Conservation (phyloP, 1,140 invertebrate genomes). For the Drosophila chauvacae region DNA sequence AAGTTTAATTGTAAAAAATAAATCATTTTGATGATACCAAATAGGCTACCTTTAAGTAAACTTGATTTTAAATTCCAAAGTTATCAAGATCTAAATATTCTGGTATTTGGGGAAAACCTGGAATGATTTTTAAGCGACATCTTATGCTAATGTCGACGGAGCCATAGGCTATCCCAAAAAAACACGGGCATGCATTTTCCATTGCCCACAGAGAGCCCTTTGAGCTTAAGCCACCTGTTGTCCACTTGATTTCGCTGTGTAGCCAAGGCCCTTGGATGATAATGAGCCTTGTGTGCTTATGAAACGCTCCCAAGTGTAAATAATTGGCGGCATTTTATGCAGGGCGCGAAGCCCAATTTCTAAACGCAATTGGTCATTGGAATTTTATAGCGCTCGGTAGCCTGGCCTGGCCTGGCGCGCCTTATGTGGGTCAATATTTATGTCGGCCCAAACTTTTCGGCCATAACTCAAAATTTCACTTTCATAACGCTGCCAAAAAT, state of each 20-base stretch:
- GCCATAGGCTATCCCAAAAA: neutral
- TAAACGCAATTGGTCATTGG: constrained; percentile 77
- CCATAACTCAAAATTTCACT: constrained; percentile 76
- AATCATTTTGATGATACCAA: no score
- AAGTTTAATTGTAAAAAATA: no score
- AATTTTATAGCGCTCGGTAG: constrained; percentile 52
- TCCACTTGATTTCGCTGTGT: constrained; percentile 1
- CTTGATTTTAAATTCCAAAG: neutral
- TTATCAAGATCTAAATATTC: neutral
- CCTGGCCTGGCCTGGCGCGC: constrained; percentile 3
- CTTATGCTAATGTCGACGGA: neutral
- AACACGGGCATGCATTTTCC: constrained; percentile 21
- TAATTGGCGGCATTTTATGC: constrained; percentile 70
- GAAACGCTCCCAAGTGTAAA: constrained; percentile 47
- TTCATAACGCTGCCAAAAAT: constrained; percentile 44
- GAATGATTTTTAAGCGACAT: constrained; percentile 2
- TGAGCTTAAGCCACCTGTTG: neutral
- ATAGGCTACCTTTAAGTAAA: no score
- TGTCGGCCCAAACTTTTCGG: constrained; percentile 31
- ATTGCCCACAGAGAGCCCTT: constrained; percentile 5
- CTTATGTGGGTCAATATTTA: constrained; percentile 63
- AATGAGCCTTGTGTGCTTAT: constrained; percentile 56
- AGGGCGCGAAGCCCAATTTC: constrained; percentile 65
- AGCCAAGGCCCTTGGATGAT: constrained; percentile 40
- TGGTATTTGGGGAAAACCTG: neutral